phyloP scores from a whole-genome alignment of 2,113 vertebrate species.

The Lophotis ruficrista region DNA sequence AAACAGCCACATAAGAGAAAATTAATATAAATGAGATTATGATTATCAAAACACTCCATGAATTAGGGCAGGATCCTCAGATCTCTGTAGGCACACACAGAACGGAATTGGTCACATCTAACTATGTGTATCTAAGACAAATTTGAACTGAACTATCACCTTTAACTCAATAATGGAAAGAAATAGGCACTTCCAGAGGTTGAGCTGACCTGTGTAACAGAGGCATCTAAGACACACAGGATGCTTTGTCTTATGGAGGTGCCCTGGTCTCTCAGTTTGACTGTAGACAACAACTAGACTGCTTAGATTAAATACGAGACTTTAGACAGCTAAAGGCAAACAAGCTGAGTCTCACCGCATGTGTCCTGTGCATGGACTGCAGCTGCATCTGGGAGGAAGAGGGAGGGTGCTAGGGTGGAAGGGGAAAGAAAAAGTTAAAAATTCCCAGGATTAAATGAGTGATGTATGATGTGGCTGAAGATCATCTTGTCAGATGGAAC shows the following conservation, averaged over 20 bases:
- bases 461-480: background rate
- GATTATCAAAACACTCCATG: background rate
- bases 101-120: background rate
- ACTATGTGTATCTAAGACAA: background rate
- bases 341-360: slow-evolving; percentile 64
- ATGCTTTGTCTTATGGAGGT: background rate
- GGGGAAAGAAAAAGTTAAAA: slow-evolving; percentile 67
- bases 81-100: slow-evolving; percentile 6
- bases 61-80: background rate
- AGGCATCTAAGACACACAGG: background rate
- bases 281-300: slow-evolving; percentile 36
- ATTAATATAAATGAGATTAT: background rate
- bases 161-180: background rate
- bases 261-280: background rate
- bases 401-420: slow-evolving; percentile 69
- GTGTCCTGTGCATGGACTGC: slow-evolving; percentile 66
- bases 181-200: background rate
- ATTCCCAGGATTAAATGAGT: slow-evolving; percentile 4
- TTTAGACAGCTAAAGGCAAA: slow-evolving; percentile 70
- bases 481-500: background rate
- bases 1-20: background rate
- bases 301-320: slow-evolving; percentile 49
- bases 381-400: slow-evolving; percentile 71
- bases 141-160: background rate
- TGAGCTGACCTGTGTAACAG: background rate